Conservation (phyloP, 2,888 invertebrate genomes). For the Mystacides longicornis region DNA sequence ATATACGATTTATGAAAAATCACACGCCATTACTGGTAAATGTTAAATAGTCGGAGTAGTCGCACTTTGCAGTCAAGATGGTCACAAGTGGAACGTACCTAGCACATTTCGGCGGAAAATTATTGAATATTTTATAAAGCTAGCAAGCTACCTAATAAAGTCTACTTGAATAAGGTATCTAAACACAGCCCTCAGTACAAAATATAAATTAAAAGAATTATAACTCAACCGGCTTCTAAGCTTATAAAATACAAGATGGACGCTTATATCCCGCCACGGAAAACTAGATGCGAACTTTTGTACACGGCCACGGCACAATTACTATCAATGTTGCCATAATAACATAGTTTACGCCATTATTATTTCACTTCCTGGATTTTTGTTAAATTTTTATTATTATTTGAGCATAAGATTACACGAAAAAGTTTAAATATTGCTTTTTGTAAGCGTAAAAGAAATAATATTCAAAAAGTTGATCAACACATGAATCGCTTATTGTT, state of each 20-base stretch:
- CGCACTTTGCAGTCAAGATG: slow-evolving; percentile 35
- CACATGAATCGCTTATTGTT: too few species aligned
- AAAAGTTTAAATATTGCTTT: too few species aligned
- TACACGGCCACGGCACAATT: slow-evolving; percentile 38
- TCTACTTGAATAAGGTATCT: slow-evolving; percentile 45
- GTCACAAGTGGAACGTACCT: slow-evolving; percentile 52
- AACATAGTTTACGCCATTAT: neutral
- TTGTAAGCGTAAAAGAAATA: too few species aligned
- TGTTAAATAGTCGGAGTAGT: slow-evolving; percentile 47
- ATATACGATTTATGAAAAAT: slow-evolving; percentile 9
- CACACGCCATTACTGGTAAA: slow-evolving; percentile 62
- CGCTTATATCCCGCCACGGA: slow-evolving; percentile 62
- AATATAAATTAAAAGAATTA: slow-evolving; percentile 45
- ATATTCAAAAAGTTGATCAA: too few species aligned
- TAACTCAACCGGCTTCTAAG: slow-evolving; percentile 66
- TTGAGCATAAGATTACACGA: too few species aligned
- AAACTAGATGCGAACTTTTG: slow-evolving; percentile 38
- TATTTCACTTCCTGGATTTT: too few species aligned
- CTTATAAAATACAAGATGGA: slow-evolving; percentile 74
- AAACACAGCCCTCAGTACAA: slow-evolving; percentile 42
- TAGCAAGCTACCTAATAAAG: slow-evolving; percentile 42
- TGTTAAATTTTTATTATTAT: too few species aligned
- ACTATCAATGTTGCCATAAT: neutral
- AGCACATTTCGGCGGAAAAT: slow-evolving; percentile 63
- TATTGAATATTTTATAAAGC: slow-evolving; percentile 48